Conservation (phyloP, 2,888 invertebrate genomes). For the Pristionchus arcanus region DNA sequence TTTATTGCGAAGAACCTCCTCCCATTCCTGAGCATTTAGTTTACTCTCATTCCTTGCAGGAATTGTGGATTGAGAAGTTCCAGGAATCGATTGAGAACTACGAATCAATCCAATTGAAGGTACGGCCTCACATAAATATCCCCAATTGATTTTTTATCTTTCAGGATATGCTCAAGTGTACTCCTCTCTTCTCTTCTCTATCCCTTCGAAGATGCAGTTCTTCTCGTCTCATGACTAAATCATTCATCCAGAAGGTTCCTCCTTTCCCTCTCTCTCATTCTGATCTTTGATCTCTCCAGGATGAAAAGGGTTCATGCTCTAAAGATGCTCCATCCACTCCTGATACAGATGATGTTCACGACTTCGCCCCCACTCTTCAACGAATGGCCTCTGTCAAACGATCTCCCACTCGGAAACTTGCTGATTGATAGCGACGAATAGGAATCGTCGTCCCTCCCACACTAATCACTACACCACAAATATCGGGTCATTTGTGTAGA, state of each 20-base stretch:
- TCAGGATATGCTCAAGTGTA: slow-evolving; percentile 76
- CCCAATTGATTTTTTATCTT: background rate
- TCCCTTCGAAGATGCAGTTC: slow-evolving; percentile 67
- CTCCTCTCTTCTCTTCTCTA: slow-evolving; percentile 76
- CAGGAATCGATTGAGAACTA: slow-evolving; percentile 80
- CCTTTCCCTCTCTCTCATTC: background rate
- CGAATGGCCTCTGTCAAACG: slow-evolving; percentile 36
- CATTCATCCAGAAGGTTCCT: slow-evolving; percentile 12
- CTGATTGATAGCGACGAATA: slow-evolving; percentile 1
- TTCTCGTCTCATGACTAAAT: slow-evolving; percentile 38
- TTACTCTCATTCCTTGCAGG: slow-evolving; percentile 65
- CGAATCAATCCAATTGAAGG: slow-evolving; percentile 79
- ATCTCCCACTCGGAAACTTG: background rate
- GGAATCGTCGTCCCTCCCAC: background rate
- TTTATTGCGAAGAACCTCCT: too few species aligned
- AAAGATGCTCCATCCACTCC: slow-evolving; percentile 8
- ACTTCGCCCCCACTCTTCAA: slow-evolving; percentile 35
- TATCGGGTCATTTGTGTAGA: slow-evolving; percentile 27
- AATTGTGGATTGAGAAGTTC: slow-evolving; percentile 79
- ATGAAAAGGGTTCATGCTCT: background rate
- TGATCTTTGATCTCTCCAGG: slow-evolving; percentile 8
- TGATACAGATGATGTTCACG: background rate
- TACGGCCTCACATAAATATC: background rate
- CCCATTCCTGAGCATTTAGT: too few species aligned
- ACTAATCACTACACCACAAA: slow-evolving; percentile 18